A percentile compares a stretch with the other conserved stretches of the same genome.
phyloP scores from a whole-genome alignment of 2,888 invertebrate species.

The Calameuta filiformis region DNA sequence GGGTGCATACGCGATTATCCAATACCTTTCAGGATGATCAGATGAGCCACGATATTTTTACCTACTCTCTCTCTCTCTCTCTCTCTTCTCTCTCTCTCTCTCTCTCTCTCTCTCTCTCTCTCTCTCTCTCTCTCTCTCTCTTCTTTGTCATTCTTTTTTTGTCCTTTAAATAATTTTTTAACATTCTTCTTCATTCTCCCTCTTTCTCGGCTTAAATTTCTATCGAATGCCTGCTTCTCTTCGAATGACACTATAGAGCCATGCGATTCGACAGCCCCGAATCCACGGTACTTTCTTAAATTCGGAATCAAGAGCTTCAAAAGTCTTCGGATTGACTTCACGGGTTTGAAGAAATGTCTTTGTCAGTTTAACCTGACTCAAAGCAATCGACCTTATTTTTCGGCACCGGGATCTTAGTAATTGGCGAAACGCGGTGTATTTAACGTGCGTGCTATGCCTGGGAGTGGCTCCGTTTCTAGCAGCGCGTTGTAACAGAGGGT shows the following conservation, averaged over 20 bases:
- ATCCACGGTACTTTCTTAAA: not conserved
- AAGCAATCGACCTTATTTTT: not conserved
- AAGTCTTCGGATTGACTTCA: not conserved
- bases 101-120: constrained; percentile 5
- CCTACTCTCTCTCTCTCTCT: constrained; percentile 3
- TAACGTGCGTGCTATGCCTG: constrained; percentile 49
- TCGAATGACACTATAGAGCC: not conserved
- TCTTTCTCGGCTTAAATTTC: not conserved
- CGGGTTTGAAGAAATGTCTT: not conserved
- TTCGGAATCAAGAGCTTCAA: not conserved
- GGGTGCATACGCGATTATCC: not conserved
- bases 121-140: not conserved
- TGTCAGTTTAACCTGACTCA: not conserved
- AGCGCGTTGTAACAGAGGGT: constrained; percentile 22
- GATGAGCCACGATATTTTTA: not conserved
- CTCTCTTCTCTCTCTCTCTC: constrained; percentile 5
- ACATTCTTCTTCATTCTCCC: not conserved
- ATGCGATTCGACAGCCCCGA: not conserved
- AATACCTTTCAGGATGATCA: not conserved
- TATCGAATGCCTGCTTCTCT: not conserved
- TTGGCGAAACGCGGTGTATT: constrained; percentile 38
- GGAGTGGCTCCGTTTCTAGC: constrained; percentile 42
- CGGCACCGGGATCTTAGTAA: constrained; percentile 20
- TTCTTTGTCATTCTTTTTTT: not conserved
- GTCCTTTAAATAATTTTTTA: not conserved